Conservation (phyloP, 1,140 invertebrate species). For the Aphidius gifuensis region DNA sequence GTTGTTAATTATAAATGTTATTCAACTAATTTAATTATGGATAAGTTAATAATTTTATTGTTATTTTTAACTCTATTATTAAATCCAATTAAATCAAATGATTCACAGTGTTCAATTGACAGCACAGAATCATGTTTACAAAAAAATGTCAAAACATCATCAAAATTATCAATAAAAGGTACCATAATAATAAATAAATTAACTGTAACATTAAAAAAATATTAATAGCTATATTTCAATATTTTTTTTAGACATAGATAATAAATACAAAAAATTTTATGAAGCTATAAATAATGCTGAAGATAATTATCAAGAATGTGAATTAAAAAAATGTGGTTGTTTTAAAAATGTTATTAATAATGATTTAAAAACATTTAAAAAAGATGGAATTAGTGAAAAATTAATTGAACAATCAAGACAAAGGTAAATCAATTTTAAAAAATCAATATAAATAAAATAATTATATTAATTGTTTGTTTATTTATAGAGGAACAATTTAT, state of each 20-base stretch:
- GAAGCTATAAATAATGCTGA: slow-evolving; percentile 37
- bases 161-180: too few relatives aligned
- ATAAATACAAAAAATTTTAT: slow-evolving; percentile 37
- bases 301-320: slow-evolving; percentile 34
- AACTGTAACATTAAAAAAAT: too few relatives aligned
- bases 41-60: too few relatives aligned
- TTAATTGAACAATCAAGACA: slow-evolving; percentile 60
- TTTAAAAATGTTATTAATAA: slow-evolving; percentile 62
- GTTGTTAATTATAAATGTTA: too few relatives aligned
- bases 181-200: too few relatives aligned
- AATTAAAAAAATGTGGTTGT: slow-evolving; percentile 60
- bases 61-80: too few relatives aligned
- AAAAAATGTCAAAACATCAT: too few relatives aligned
- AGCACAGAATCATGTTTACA: too few relatives aligned
- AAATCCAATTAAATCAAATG: too few relatives aligned
- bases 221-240: too few relatives aligned
- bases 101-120: too few relatives aligned
- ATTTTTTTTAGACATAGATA: slow-evolving; percentile 28
- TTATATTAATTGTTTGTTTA: slow-evolving; percentile 13
- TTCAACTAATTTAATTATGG: too few relatives aligned
- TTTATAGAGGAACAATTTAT: slow-evolving; percentile 73
- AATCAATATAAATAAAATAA: not conserved
- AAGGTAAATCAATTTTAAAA: slow-evolving; percentile 45
- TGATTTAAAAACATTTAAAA: slow-evolving; percentile 69
- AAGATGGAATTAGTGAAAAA: slow-evolving; percentile 65